Base-by-base conservation (phyloP, 2,888 invertebrate genomes). In the Alloscopus bannaensis region DNA sequence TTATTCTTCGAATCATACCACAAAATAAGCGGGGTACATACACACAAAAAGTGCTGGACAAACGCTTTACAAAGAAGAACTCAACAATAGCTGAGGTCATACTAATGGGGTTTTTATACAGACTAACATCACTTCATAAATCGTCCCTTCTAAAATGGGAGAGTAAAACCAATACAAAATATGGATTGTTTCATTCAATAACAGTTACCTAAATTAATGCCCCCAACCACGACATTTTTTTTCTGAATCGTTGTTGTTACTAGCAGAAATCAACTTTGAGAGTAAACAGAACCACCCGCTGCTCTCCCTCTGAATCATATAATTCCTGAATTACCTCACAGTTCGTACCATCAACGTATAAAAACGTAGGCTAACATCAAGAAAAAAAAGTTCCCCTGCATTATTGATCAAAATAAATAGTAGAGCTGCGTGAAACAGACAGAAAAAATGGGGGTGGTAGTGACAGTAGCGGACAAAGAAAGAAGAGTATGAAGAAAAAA, bases 231-330 rank as follows among this genome's bases (percentile, higher is more conserved):
- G n/a, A 42, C n/a, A n/a, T n/a, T n/a, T n/a, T n/a, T n/a, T n/a
- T n/a, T n/a, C n/a, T n/a, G n/a, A n/a, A n/a, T n/a, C n/a, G n/a
- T n/a, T n/a, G n/a, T n/a, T n/a, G n/a, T n/a, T n/a, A n/a, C n/a
- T n/a, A n/a, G n/a, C n/a, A n/a, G 20, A 31, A 18, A 66, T 69
- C 68, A 68, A 69, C 60, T 70, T 31, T 22, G 52, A 68, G 36
- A 69, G 64, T 76, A 62, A 69, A 69, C 62, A 50, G 52, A 42
- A 59, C 59, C 69, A 47, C 77, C 77, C 64, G 59, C 69, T 65
- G 77, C 52, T 70, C 18, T 11, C n/a, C n/a, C n/a, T n/a, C n/a
- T n/a, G n/a, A n/a, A n/a, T n/a, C n/a, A n/a, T n/a, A n/a, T n/a
- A n/a, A n/a, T n/a, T n/a, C n/a, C n/a, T n/a, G n/a, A n/a, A n/a